Conservation (phyloP, 1,140 invertebrate genomes). For the Cydia splendana region DNA sequence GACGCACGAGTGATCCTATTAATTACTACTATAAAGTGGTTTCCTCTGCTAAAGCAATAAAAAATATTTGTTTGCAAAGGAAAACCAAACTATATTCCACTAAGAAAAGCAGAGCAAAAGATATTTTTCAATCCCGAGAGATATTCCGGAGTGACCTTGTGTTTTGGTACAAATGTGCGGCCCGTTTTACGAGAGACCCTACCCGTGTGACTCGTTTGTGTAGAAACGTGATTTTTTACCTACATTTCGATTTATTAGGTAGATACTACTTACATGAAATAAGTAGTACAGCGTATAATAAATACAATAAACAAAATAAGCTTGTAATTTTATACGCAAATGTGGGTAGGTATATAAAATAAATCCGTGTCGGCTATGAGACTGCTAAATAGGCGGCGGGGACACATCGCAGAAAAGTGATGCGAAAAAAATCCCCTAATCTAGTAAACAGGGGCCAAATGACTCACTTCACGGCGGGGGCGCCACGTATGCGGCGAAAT, state of each 20-base stretch:
- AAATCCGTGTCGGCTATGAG: constrained; percentile 50
- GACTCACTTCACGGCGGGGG: constrained; percentile 72
- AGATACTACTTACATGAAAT: constrained; percentile 1
- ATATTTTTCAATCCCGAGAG: constrained; percentile 55
- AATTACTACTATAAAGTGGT: not conserved
- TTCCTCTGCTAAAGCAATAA: constrained; percentile 8
- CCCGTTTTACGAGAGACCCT: constrained; percentile 55
- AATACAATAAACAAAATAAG: not conserved
- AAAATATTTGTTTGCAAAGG: constrained; percentile 26
- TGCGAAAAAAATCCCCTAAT: constrained; percentile 77
- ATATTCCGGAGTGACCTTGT: constrained; percentile 54
- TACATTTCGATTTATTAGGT: constrained; percentile 55
- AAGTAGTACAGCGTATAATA: constrained; percentile 28
- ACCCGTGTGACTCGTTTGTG: constrained; percentile 43
- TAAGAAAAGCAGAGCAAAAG: constrained; percentile 34
- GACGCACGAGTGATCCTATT: too few species aligned
- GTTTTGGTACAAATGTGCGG: constrained; percentile 47
- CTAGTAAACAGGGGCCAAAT: constrained; percentile 77
- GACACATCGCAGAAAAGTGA: constrained; percentile 52
- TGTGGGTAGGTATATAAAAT: constrained; percentile 25
- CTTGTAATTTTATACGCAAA: not conserved
- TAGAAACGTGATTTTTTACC: constrained; percentile 54
- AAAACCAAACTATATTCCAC: constrained; percentile 37
- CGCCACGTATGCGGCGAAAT: constrained; percentile 66
- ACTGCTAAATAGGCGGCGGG: constrained; percentile 50